Conservation (phyloP, 2,888 invertebrate species). For the Rotaria macrura region DNA sequence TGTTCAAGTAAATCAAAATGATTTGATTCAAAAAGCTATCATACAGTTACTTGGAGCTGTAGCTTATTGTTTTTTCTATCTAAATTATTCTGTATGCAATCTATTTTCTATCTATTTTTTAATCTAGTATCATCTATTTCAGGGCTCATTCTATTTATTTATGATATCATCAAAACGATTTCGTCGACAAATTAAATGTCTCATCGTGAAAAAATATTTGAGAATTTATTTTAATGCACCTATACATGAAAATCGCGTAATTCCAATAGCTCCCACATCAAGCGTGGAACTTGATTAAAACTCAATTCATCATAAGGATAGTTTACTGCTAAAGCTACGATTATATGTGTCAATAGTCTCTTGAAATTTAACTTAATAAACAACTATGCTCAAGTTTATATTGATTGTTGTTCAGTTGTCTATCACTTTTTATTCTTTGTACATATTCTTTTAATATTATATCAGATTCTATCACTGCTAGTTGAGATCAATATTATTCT, state of each 20-base stretch:
- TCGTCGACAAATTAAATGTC: neutral
- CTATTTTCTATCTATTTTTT: neutral
- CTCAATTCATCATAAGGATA: neutral
- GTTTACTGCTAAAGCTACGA: no score
- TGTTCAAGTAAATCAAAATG: neutral
- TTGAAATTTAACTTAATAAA: no score
- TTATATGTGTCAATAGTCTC: no score
- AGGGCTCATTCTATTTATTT: neutral
- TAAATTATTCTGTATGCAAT: neutral
- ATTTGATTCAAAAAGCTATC: neutral
- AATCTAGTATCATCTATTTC: neutral
- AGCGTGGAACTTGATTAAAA: neutral
- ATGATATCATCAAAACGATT: neutral
- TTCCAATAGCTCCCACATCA: neutral
- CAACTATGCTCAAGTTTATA: no score
- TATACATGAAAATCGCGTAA: neutral
- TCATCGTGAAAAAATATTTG: neutral
- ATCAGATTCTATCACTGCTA: no score
- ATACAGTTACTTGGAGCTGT: neutral
- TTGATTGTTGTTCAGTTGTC: no score
- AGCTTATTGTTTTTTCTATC: neutral
- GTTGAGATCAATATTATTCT: no score
- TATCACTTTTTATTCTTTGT: no score
- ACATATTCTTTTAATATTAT: no score
- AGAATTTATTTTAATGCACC: neutral